Conservation (phyloP, 2,113 vertebrate species). For the Prunella fulvescens region DNA sequence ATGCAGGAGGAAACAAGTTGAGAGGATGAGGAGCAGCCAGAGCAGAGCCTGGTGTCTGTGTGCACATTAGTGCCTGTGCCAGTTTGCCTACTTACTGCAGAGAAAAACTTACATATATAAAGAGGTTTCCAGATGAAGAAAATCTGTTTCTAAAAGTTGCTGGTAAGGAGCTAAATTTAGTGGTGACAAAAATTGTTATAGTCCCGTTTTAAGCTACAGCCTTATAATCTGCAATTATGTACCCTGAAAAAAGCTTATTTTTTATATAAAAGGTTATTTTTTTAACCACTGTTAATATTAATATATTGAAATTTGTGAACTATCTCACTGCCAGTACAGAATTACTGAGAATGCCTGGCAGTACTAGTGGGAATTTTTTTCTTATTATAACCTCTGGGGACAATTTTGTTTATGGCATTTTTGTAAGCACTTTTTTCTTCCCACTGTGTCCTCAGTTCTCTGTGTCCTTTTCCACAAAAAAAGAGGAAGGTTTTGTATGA, state of each 20-base stretch:
- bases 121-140: background rate
- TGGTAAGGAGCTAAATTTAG: background rate
- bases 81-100: background rate
- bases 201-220: background rate
- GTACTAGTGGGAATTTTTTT: background rate
- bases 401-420: background rate
- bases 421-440: background rate
- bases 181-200: background rate
- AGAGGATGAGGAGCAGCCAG: background rate
- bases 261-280: too few relatives aligned
- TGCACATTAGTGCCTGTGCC: background rate
- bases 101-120: background rate
- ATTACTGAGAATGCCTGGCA: background rate
- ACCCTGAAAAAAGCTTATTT: background rate
- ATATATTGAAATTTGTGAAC: background rate
- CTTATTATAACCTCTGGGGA: background rate
- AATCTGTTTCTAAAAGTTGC: background rate
- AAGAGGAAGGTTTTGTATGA: background rate
- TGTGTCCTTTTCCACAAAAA: background rate
- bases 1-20: background rate
- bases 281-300: background rate
- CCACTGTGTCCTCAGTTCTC: background rate
- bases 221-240: background rate
- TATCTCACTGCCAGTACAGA: background rate
- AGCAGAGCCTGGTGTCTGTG: background rate